Evolutionary conservation across 2,888 invertebrate species (phyloP), one percentile per base, ranked within the genome.

Genomic region (Standfussiana lucernea): DNA sequence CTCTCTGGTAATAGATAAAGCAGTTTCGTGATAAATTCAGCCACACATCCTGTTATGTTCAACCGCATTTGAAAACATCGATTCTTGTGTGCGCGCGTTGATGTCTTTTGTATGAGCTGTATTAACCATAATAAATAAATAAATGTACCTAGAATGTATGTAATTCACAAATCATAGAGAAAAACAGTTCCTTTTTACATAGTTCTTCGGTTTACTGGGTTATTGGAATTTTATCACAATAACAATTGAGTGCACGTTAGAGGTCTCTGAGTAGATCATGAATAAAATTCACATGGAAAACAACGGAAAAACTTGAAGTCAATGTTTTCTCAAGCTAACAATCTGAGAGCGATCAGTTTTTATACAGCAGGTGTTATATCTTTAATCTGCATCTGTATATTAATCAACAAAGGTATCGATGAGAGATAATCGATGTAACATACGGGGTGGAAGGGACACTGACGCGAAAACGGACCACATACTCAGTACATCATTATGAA

Each of bases 71-170:
- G 8, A 64, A 18, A 32, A 11, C 1, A 11, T 1, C 4, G 15
- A 28, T 0, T 32, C 7, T 32, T 28, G 2, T 7, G 62, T 37
- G 80, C 83, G 85, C 91, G 89, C 93, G 93, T 93, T 91, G 89
- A 92, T 87, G 91, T 93, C 93, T 93, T 90, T 90, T 90, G 84
- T 91, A 90, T 65, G 80, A 75, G 47, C 45, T 35, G 64, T 32
- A 11, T 8, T 8, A 8, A 56, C 56, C 18, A 56, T n/a, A n/a
- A n/a, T n/a, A n/a, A n/a, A n/a, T n/a, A 32, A 59, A 15, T 56
- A 28, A 56, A 15, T 28, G 13, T 18, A 28, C 28, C 28, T 28
- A 28, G 32, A 59, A 18, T 32, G 8, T 18, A 3, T 32, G 18
- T 18, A 32, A 59, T 32, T 32, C 32, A 32, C 7, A 8, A 18